These are phyloP conservation scores for Timema podura DNA, from an alignment of 2,888 invertebrate species.

Conservation along the genomic window DNA sequence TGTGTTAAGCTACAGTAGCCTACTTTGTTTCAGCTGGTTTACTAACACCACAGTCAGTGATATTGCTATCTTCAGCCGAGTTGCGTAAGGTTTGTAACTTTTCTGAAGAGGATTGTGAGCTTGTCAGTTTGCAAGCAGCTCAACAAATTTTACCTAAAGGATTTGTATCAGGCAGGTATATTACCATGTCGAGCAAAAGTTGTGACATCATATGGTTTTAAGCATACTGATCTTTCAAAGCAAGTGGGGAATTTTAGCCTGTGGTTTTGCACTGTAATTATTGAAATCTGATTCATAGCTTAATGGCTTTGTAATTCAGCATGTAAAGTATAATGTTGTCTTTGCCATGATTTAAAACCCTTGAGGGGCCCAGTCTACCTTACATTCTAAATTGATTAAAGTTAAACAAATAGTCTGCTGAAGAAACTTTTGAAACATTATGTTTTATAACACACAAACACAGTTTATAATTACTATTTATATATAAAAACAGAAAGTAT, in stretches of 20 bases:
- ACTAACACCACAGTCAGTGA: constrained; percentile 12
- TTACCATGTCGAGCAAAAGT: not conserved
- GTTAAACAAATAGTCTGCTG: no score
- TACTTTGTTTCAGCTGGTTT: constrained; percentile 20
- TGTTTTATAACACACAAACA: not conserved
- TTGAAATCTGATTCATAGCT: no score
- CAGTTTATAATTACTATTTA: not conserved
- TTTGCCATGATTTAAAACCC: not conserved
- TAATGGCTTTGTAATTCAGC: not conserved
- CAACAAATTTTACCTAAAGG: constrained; percentile 6
- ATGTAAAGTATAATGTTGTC: not conserved
- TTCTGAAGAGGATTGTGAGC: constrained; percentile 20
- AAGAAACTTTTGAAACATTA: no score
- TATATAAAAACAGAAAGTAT: not conserved
- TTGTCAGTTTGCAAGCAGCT: constrained; percentile 12
- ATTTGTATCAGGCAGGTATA: constrained; percentile 19
- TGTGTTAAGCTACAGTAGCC: not conserved
- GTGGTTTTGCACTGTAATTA: no score
- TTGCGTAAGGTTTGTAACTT: constrained; percentile 20
- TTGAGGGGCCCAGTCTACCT: no score
- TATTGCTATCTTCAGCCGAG: constrained; percentile 18
- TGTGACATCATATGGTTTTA: not conserved
- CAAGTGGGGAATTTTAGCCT: not conserved
- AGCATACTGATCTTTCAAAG: not conserved
- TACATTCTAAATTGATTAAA: no score